Conservation (phyloP, 2,113 vertebrate species). For the Etia nguti region DNA sequence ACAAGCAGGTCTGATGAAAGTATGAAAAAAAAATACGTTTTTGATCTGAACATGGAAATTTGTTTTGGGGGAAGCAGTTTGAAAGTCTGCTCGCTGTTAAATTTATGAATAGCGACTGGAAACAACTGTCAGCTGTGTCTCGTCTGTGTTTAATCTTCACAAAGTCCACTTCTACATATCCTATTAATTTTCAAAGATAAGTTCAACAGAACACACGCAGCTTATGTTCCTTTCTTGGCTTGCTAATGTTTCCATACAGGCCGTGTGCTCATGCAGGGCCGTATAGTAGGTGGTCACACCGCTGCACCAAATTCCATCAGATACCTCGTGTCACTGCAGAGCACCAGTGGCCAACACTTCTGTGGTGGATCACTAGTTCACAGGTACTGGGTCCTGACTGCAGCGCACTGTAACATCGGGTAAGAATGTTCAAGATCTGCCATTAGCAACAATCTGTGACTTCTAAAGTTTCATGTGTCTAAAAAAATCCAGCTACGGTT, state of each 20-base stretch:
- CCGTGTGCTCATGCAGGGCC: conserved; percentile 18
- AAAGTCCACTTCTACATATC: not conserved
- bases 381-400: conserved; percentile 82
- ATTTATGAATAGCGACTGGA: not conserved
- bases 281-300: conserved; percentile 73
- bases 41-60: not conserved
- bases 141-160: not conserved
- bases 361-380: conserved; percentile 83
- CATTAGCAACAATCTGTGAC: not conserved
- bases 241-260: conserved; percentile 20
- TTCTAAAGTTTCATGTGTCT: not conserved
- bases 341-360: conserved; percentile 71
- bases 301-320: conserved; percentile 70
- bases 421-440: conserved; percentile 46
- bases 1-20: not conserved
- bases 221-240: not conserved
- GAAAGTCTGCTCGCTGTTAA: not conserved
- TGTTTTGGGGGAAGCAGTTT: not conserved
- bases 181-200: not conserved
- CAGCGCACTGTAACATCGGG: conserved; percentile 82
- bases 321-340: conserved; percentile 79
- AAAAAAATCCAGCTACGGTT: not conserved
- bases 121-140: not conserved
- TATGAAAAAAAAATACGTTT: fast-evolving
- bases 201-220: not conserved